These are phyloP conservation scores for Rhabdomys pumilio DNA, from an alignment of 2,797 vertebrate species.

Conservation along the genomic window DNA sequence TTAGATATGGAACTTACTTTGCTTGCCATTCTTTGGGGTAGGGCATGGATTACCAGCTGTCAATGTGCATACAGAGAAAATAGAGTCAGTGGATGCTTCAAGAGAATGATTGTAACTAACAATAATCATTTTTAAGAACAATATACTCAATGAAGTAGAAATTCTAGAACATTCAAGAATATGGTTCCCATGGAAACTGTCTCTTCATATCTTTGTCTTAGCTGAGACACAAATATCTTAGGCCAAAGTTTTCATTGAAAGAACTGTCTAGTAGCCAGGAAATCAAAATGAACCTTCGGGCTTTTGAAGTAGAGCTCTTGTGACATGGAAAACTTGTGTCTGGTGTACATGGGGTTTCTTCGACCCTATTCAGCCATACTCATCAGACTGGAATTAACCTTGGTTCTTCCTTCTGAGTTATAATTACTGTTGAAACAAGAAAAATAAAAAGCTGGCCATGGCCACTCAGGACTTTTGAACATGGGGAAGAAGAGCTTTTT, in stretches of 20 bases:
- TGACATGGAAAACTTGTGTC: not conserved
- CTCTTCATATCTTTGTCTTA: conserved; percentile 43
- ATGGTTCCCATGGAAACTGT: conserved; percentile 39
- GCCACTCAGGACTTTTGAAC: not conserved
- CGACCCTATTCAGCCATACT: not conserved
- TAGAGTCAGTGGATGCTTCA: not conserved
- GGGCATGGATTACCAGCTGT: not conserved
- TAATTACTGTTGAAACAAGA: not conserved
- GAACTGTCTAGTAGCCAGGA: not conserved
- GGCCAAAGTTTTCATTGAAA: not conserved
- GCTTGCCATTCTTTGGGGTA: not conserved
- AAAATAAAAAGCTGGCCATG: not conserved
- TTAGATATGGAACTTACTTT: not conserved
- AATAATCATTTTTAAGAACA: conserved; percentile 16
- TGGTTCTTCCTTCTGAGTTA: too few species aligned
- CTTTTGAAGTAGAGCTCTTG: not conserved
- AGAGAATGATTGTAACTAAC: not conserved
- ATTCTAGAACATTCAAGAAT: conserved; percentile 34
- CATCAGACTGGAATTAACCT: not conserved
- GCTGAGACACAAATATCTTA: conserved; percentile 45
- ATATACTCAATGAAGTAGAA: conserved; percentile 25
- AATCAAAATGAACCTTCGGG: not conserved
- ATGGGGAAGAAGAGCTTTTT: too few species aligned
- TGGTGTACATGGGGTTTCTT: not conserved
- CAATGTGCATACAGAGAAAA: not conserved